These are phyloP conservation scores for Corythaixoides concolor DNA, from an alignment of 2,113 vertebrate genomes.

Conservation along the genomic window DNA sequence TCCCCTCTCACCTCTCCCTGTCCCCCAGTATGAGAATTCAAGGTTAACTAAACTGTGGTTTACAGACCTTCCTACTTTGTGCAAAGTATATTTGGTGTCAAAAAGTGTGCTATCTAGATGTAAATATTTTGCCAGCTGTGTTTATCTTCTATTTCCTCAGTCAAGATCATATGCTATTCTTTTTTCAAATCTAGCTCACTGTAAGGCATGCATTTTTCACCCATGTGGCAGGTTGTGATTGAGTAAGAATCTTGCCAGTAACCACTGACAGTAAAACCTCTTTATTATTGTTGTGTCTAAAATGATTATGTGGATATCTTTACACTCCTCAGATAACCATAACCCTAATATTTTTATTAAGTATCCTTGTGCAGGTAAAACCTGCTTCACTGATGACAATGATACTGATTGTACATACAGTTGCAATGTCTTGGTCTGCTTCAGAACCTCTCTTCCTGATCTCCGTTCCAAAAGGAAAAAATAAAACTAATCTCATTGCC, in stretches of 20 bases:
- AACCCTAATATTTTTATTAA: too few species aligned
- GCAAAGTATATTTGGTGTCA: background rate
- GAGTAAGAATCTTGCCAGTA: background rate
- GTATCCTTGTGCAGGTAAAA: background rate
- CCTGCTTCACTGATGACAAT: background rate
- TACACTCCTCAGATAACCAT: background rate
- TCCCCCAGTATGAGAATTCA: background rate
- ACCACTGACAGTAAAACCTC: background rate
- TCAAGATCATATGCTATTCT: background rate
- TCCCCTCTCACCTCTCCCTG: background rate
- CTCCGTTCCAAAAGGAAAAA: background rate
- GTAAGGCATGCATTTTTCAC: background rate
- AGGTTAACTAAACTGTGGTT: background rate
- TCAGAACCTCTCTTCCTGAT: background rate
- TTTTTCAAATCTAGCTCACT: background rate
- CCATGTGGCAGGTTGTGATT: background rate
- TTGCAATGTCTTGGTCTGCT: background rate
- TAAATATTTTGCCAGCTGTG: slow-evolving; percentile 18
- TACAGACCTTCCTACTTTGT: background rate
- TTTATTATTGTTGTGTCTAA: background rate
- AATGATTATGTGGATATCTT: background rate
- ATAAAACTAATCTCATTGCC: background rate
- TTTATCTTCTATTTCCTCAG: background rate
- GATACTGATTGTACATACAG: background rate
- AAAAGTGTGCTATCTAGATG: background rate